Evolutionary conservation across 2,113 vertebrate genomes (phyloP).

Genomic region (Girardinichthys multiradiatus): DNA sequence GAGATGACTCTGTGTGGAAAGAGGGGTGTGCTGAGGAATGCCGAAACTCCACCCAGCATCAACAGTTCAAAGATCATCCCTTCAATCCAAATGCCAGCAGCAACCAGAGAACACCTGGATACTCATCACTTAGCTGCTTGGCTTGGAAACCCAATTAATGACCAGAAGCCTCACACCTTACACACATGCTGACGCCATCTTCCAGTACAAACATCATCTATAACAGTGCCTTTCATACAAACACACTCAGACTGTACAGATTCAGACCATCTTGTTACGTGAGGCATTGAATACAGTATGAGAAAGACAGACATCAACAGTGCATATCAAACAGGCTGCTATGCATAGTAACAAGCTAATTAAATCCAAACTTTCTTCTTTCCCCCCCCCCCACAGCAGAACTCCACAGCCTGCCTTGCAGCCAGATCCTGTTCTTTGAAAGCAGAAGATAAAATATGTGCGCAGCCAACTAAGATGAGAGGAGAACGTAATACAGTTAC

Average conservation of each 20-base stretch:
- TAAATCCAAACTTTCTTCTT: slow-evolving; percentile 58
- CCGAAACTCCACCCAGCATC: background rate
- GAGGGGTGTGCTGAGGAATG: background rate
- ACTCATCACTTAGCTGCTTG: background rate
- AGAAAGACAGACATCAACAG: slow-evolving; percentile 54
- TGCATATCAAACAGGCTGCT: slow-evolving; percentile 57
- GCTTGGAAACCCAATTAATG: background rate
- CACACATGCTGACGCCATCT: background rate
- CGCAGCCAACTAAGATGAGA: slow-evolving; percentile 18
- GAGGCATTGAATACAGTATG: slow-evolving; percentile 33
- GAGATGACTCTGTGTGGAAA: background rate
- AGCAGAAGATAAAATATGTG: slow-evolving; percentile 60
- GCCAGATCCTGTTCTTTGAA: slow-evolving; percentile 70
- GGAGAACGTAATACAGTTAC: slow-evolving; percentile 46
- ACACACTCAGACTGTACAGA: slow-evolving; percentile 10
- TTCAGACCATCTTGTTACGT: slow-evolving; percentile 50
- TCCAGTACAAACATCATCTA: slow-evolving; percentile 20
- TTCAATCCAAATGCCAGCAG: background rate
- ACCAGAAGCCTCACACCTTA: background rate
- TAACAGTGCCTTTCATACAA: background rate
- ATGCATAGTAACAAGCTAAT: slow-evolving; percentile 64
- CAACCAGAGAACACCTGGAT: background rate
- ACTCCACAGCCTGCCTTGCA: slow-evolving; percentile 41
- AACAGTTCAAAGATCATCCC: slow-evolving; percentile 4
- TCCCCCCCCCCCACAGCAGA: slow-evolving; percentile 31